These are phyloP conservation scores for Lissonota sp. DNA, from an alignment of 2,888 invertebrate genomes.

Conservation along the genomic window DNA sequence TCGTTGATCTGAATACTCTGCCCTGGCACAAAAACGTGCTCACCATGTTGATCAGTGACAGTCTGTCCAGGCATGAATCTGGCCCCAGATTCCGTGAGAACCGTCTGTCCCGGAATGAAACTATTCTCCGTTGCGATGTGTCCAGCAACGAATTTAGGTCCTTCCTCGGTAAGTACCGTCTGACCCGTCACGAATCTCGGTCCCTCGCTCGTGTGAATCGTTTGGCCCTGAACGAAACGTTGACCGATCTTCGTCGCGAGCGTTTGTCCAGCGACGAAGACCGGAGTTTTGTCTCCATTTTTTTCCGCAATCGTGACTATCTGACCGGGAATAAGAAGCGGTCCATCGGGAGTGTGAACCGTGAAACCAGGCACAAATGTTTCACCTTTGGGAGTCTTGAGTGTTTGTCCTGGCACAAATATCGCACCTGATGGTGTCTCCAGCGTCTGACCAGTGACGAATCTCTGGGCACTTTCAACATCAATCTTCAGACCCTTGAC, in stretches of 20 bases:
- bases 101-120: constrained; percentile 81
- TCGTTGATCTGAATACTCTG: constrained; percentile 86
- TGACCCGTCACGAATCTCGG: constrained; percentile 87
- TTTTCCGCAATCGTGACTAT: constrained; percentile 85
- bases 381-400: constrained; percentile 88
- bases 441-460: constrained; percentile 90
- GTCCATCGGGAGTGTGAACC: constrained; percentile 88
- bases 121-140: constrained; percentile 84
- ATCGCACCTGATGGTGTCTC: constrained; percentile 89
- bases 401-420: constrained; percentile 91
- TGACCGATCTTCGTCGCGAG: constrained; percentile 85
- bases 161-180: constrained; percentile 87
- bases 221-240: constrained; percentile 88
- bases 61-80: constrained; percentile 88
- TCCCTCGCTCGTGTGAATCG: constrained; percentile 86
- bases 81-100: constrained; percentile 83
- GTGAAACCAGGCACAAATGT: constrained; percentile 91
- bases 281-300: constrained; percentile 85
- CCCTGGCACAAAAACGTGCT: constrained; percentile 87
- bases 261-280: constrained; percentile 90
- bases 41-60: constrained; percentile 86
- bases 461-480: constrained; percentile 88
- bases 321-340: constrained; percentile 90
- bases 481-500: constrained; percentile 88
- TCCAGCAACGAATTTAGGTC: constrained; percentile 87